Evolutionary conservation across 2,888 invertebrate genomes (phyloP).

Genomic region (Drosophila birchii): DNA sequence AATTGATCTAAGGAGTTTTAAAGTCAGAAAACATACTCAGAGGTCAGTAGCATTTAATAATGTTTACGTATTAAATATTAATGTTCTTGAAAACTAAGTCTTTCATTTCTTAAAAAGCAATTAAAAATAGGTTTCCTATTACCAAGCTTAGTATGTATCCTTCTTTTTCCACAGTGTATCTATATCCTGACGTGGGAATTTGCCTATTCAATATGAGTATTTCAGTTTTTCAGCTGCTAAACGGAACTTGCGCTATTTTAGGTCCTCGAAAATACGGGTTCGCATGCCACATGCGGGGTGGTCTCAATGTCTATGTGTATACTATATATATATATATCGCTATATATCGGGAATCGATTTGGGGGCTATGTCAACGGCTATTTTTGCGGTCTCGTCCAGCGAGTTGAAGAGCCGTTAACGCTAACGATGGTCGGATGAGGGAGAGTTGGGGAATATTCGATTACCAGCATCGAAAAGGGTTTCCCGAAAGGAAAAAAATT

Average conservation of each 20-base stretch:
- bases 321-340: constrained; percentile 16
- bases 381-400: constrained; percentile 72
- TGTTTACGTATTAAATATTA: no score
- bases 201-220: constrained; percentile 49
- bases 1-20: no score
- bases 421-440: constrained; percentile 26
- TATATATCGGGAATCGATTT: constrained; percentile 59
- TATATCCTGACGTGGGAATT: constrained; percentile 31
- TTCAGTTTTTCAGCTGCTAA: constrained; percentile 44
- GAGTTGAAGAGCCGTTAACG: constrained; percentile 50
- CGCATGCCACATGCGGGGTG: constrained; percentile 15
- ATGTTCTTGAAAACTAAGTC: no score
- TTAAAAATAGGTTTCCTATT: no score
- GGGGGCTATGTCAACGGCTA: constrained; percentile 51
- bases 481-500: background rate
- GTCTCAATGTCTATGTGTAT: constrained; percentile 12
- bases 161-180: background rate
- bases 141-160: background rate
- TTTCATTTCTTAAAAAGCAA: no score
- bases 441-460: constrained; percentile 59
- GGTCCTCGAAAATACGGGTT: constrained; percentile 38
- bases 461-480: constrained; percentile 71
- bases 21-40: no score
- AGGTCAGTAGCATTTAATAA: no score
- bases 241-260: constrained; percentile 61